Base-by-base conservation (phyloP, 2,888 invertebrate genomes). In the Anoplius nigerrimus region DNA sequence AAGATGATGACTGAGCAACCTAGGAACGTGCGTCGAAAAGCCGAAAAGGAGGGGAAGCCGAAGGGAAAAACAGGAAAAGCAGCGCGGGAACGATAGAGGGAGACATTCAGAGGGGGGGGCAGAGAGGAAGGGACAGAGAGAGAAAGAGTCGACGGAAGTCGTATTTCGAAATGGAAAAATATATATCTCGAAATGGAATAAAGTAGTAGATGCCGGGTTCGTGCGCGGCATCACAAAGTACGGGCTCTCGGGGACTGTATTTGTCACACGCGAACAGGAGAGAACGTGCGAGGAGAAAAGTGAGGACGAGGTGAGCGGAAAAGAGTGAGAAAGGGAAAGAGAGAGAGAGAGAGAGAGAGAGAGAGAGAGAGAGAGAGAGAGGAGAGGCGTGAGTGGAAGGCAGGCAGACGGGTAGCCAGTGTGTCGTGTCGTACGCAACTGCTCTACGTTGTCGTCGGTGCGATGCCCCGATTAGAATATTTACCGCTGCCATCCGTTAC, bases 381-480 rank as follows among this genome's bases (percentile, higher is more conserved):
- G 34, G 11, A 34, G 11, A 11, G 11, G 34, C 1, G 11, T 11
- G 27, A 27, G 6, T 5, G 27, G 4, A 6, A 27, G 27, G 4
- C 4, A 34, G 11, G 8, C 34, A 13, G 11, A 6, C 11, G 11
- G 34, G 34, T 24, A 6, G 34, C 11, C 34, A 11, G 11, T 34
- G 11, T 34, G 34, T 34, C 4, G 34, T 34, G 4, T 6, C 34
- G 34, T 34, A 34, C 34, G 52, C 52, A 15, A 22, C 22, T 5
- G 22, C 22, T 22, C 21, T 52, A 20, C 27, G 34, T 34, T 21
- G 62, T 27, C 43, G 58, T 60, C 43, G 63, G 42, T 61, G 61
- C 48, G 54, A 48, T 43, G 67, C 48, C 56, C 57, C 68, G 73
- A 74, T 74, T 74, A 74, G 66, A 73, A 72, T 75, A 65, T 72